phyloP scores from a whole-genome alignment of 2,888 invertebrate genomes.

The Fabriciana adippe region DNA sequence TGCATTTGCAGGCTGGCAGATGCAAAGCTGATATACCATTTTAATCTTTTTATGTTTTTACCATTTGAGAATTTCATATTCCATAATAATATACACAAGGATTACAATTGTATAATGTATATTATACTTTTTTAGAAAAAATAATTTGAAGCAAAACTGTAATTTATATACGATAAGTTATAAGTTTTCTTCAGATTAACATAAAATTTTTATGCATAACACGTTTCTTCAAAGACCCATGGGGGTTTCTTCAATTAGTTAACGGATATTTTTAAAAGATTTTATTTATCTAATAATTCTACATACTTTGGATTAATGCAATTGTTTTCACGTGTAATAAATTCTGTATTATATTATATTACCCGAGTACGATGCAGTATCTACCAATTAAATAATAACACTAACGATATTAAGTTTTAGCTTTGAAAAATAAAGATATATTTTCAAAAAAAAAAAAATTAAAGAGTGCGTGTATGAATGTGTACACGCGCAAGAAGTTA shows the following conservation, averaged over 20 bases:
- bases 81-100: conserved; percentile 2
- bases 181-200: conserved; percentile 23
- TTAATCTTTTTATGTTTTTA: conserved; percentile 33
- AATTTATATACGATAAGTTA: background rate
- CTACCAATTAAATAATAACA: too few species aligned
- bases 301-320: background rate
- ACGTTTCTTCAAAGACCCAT: conserved; percentile 58
- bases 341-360: too few species aligned
- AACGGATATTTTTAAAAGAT: conserved; percentile 27
- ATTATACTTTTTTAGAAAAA: too few species aligned
- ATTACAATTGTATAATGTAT: background rate
- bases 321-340: too few species aligned
- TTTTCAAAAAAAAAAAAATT: too few species aligned
- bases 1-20: conserved; percentile 41
- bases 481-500: too few species aligned
- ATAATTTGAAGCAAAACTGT: too few species aligned
- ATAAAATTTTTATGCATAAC: conserved; percentile 48
- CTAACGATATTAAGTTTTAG: too few species aligned
- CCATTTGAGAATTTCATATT: conserved; percentile 26
- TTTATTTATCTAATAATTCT: conserved; percentile 15
- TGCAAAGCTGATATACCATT: conserved; percentile 34
- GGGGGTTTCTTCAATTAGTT: conserved; percentile 53
- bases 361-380: too few species aligned
- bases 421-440: too few species aligned
- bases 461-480: too few species aligned